Conservation (phyloP, 2,797 vertebrate genomes). For the Catostomus latipinnis region DNA sequence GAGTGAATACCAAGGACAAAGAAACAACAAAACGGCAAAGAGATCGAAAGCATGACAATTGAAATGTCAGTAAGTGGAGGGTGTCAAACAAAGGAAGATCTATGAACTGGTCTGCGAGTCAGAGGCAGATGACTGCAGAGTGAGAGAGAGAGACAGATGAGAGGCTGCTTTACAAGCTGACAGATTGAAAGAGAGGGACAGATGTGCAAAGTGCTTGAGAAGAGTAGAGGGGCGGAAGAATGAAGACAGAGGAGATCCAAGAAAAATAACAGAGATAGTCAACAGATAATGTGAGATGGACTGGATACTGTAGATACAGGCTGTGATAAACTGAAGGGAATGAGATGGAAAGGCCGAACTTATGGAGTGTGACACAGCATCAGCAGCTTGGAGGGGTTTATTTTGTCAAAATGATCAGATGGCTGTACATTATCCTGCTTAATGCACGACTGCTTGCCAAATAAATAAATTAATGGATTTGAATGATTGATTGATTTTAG, state of each 20-base stretch:
- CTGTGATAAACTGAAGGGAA: background rate
- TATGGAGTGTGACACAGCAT: background rate
- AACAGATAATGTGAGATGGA: background rate
- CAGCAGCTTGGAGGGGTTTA: background rate
- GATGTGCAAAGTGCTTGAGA: slow-evolving; percentile 31
- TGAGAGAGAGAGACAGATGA: background rate
- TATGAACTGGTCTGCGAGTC: background rate
- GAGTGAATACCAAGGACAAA: slow-evolving; percentile 3
- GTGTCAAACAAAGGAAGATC: slow-evolving; percentile 27
- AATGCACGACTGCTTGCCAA: too few relatives aligned
- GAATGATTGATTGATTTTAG: background rate
- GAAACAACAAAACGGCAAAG: slow-evolving; percentile 21
- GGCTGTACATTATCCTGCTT: too few relatives aligned
- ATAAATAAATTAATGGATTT: background rate
- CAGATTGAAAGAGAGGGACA: slow-evolving; percentile 10
- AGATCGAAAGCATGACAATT: slow-evolving; percentile 39
- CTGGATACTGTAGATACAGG: slow-evolving; percentile 1
- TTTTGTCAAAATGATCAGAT: too few relatives aligned
- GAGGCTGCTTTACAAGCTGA: slow-evolving; percentile 5
- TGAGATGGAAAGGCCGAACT: background rate
- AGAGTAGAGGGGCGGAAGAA: slow-evolving; percentile 16
- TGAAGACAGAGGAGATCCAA: slow-evolving; percentile 22
- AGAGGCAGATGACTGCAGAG: background rate
- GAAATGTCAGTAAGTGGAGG: slow-evolving; percentile 47
- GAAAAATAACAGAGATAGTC: background rate